These are phyloP conservation scores for Hartigia nigra DNA, from an alignment of 2,888 invertebrate genomes.

Conservation along the genomic window DNA sequence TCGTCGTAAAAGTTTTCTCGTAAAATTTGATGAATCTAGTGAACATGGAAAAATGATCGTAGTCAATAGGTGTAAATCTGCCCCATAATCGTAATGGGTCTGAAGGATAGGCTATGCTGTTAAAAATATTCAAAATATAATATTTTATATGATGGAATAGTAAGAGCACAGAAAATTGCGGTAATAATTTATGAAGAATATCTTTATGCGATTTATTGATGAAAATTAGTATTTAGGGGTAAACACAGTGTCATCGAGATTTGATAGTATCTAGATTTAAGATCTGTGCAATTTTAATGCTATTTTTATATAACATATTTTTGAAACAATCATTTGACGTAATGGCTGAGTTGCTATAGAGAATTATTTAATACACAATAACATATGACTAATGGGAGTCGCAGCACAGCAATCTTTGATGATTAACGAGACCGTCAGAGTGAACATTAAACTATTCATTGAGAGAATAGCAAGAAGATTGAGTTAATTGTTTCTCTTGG, in stretches of 20 bases:
- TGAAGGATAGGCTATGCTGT: not conserved
- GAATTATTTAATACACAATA: not conserved
- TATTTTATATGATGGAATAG: not conserved
- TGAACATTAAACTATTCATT: not conserved
- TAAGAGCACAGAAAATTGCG: too few species aligned
- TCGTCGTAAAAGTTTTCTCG: not conserved
- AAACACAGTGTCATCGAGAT: not conserved
- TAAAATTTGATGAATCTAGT: not conserved
- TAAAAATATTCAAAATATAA: not conserved
- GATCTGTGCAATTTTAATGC: too few species aligned
- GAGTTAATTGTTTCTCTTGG: not conserved
- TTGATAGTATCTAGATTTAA: too few species aligned
- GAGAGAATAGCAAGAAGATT: not conserved
- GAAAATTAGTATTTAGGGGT: not conserved
- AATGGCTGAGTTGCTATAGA: too few species aligned
- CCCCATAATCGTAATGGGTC: not conserved
- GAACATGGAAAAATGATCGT: not conserved
- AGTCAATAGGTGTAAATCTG: not conserved
- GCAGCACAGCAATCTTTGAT: not conserved
- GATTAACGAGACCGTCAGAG: not conserved
- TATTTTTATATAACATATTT: not conserved
- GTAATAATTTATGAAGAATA: too few species aligned
- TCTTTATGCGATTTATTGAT: too few species aligned
- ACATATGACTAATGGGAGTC: not conserved
- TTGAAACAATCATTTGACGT: not conserved